phyloP scores from a whole-genome alignment of 2,113 vertebrate genomes.

The Nanorana parkeri region DNA sequence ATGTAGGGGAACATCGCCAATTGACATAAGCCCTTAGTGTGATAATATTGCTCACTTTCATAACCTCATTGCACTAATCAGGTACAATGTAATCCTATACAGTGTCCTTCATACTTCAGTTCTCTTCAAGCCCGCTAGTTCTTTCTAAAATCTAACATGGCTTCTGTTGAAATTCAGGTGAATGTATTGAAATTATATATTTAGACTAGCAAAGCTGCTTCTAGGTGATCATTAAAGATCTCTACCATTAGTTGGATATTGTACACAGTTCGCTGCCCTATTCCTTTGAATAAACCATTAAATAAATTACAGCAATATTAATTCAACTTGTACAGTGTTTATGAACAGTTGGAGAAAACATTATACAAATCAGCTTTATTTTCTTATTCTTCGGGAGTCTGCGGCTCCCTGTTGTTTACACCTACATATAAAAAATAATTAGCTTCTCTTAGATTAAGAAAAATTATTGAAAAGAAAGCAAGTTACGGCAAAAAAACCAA shows the following conservation, averaged over 20 bases:
- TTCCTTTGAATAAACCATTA: constrained; percentile 38
- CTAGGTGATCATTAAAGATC: constrained; percentile 40
- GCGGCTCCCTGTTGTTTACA: constrained; percentile 31
- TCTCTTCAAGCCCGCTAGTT: too few species aligned
- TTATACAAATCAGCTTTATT: constrained; percentile 51
- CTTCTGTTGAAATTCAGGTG: neutral
- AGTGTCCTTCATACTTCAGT: too few species aligned
- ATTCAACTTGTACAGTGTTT: constrained; percentile 44
- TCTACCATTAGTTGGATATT: constrained; percentile 16
- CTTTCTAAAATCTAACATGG: too few species aligned
- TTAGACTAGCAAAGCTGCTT: constrained; percentile 26
- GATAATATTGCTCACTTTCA: too few species aligned
- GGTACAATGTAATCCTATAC: too few species aligned
- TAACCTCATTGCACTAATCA: too few species aligned
- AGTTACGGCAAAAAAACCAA: constrained; percentile 1
- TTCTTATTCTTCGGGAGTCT: constrained; percentile 25
- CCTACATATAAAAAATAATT: constrained; percentile 47
- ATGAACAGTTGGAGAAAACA: constrained; percentile 53
- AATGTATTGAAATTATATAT: neutral
- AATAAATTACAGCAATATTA: constrained; percentile 40
- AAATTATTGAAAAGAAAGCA: constrained; percentile 21
- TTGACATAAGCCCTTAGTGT: too few species aligned
- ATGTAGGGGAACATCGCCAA: too few species aligned
- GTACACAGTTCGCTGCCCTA: constrained; percentile 9
- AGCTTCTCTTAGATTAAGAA: constrained; percentile 44